phyloP scores from a whole-genome alignment of 2,113 vertebrate genomes.

The Nannobrachium achirus region DNA sequence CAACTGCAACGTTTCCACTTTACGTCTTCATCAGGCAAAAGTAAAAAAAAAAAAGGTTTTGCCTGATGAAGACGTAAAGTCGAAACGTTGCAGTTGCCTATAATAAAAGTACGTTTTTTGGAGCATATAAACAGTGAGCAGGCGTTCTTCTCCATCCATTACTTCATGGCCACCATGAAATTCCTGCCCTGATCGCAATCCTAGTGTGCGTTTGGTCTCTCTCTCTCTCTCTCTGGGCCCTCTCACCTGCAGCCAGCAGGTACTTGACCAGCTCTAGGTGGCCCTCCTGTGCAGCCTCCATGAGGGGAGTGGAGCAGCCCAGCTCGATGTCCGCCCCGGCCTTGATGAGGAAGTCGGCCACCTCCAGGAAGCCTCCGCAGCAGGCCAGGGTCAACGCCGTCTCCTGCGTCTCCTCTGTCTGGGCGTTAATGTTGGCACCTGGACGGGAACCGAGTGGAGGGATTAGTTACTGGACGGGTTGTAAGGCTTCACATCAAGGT shows the following conservation, averaged over 20 bases:
- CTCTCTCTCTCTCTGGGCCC: too few relatives aligned
- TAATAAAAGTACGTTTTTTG: too few relatives aligned
- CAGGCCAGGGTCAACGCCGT: constrained; percentile 96
- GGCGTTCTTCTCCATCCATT: background rate
- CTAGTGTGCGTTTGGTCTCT: background rate
- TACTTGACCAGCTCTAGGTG: constrained; percentile 98
- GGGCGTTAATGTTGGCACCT: constrained; percentile 99
- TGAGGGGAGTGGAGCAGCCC: constrained; percentile 96
- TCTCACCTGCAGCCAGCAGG: constrained; percentile 92
- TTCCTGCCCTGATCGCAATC: too few relatives aligned
- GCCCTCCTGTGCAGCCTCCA: constrained; percentile 98
- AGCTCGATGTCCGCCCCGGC: constrained; percentile 97
- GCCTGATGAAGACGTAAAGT: too few relatives aligned
- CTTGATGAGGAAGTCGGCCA: constrained; percentile 98
- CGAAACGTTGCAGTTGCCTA: too few relatives aligned
- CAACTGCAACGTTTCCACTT: too few relatives aligned
- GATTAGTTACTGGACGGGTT: too few relatives aligned
- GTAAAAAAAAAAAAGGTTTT: too few relatives aligned
- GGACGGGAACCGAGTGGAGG: constrained; percentile 16
- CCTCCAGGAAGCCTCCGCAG: constrained; percentile 98
- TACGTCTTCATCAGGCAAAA: too few relatives aligned
- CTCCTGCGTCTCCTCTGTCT: constrained; percentile 98
- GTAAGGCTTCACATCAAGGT: too few relatives aligned
- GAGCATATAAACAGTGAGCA: too few relatives aligned
- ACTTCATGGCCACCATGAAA: background rate